A percentile compares a stretch with the other conserved stretches of the same genome.
Conservation (phyloP, 2,113 vertebrate species). For the Dipodomys spectabilis region DNA sequence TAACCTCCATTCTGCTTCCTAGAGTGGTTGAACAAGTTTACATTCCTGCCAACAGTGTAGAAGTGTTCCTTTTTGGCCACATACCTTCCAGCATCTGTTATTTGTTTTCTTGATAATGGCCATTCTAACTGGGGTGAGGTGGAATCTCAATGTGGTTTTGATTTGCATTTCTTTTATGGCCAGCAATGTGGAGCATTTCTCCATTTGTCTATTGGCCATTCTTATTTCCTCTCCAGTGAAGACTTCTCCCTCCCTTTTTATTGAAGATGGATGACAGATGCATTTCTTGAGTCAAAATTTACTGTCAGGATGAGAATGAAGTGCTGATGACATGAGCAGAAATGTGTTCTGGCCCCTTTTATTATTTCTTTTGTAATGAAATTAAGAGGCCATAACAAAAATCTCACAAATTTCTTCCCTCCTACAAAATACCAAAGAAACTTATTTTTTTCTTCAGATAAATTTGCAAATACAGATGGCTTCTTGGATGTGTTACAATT, state of each 20-base stretch:
- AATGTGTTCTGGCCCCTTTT: background rate
- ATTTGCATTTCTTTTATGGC: too few relatives aligned
- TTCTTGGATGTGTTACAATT: background rate
- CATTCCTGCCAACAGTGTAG: too few relatives aligned
- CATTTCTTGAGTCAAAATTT: background rate
- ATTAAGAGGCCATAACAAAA: background rate
- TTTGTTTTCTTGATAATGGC: too few relatives aligned
- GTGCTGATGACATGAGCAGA: background rate
- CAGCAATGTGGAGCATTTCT: too few relatives aligned
- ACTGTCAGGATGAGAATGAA: background rate
- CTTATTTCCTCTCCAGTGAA: too few relatives aligned
- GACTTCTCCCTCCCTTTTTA: background rate
- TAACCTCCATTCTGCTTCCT: too few relatives aligned
- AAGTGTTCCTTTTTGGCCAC: too few relatives aligned
- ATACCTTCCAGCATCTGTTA: too few relatives aligned
- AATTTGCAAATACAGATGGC: conserved; percentile 9
- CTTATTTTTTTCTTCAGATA: background rate
- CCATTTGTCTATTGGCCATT: too few relatives aligned
- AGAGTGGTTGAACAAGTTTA: too few relatives aligned
- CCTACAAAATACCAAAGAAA: background rate
- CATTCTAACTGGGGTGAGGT: too few relatives aligned
- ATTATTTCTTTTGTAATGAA: background rate
- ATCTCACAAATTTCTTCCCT: background rate
- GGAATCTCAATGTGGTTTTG: too few relatives aligned
- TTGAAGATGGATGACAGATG: background rate